These are phyloP conservation scores for Bathynomus jamesi DNA, from an alignment of 1,140 invertebrate species.

Conservation along the genomic window DNA sequence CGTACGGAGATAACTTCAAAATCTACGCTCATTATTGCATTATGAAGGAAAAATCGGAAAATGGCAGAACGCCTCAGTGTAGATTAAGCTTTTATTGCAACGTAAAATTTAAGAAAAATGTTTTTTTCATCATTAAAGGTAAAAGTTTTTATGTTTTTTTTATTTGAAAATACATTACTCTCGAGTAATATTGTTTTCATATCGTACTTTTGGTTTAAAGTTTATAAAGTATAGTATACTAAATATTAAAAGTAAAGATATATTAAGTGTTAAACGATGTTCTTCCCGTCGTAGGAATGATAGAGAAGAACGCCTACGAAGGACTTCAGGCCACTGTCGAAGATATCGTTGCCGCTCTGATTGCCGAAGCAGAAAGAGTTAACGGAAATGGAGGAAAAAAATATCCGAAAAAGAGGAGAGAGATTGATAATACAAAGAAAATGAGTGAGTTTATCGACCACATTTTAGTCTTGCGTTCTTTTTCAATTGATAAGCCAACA, in stretches of 20 bases:
- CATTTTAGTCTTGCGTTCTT: too few species aligned
- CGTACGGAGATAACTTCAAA: neutral
- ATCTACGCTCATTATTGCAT: neutral
- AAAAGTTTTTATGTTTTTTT: neutral
- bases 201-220: neutral
- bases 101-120: neutral
- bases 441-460: too few species aligned
- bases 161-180: neutral
- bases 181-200: neutral
- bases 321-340: neutral
- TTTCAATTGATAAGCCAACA: too few species aligned
- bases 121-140: neutral
- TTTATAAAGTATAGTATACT: neutral
- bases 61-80: neutral
- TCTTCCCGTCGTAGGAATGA: neutral
- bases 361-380: neutral
- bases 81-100: neutral
- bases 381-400: neutral
- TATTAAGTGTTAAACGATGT: neutral
- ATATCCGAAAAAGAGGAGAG: too few species aligned
- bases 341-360: neutral
- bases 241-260: neutral
- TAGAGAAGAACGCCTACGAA: neutral
- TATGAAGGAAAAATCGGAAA: neutral
- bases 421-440: too few species aligned